Conservation (phyloP, 2,888 invertebrate species). For the Notodonta ziczac region DNA sequence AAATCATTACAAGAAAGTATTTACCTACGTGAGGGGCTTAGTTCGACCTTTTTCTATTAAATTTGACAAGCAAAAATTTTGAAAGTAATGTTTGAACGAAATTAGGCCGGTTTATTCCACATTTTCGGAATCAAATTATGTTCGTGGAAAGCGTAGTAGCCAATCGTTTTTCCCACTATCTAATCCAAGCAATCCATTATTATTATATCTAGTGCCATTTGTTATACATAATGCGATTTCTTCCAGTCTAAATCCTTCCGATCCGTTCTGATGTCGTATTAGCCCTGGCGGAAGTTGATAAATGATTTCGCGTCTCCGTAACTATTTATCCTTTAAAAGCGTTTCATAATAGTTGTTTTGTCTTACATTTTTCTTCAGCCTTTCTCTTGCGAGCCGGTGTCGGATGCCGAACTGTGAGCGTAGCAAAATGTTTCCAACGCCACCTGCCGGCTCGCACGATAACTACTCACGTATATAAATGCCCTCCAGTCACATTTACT, state of each 20-base stretch:
- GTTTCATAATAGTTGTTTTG: conserved; percentile 40
- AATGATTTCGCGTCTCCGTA: conserved; percentile 35
- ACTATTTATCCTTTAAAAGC: conserved; percentile 43
- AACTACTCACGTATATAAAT: conserved; percentile 58
- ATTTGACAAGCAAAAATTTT: not conserved
- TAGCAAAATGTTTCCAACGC: conserved; percentile 52
- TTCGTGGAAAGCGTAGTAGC: not conserved
- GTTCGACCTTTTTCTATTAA: not conserved
- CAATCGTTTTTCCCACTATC: not conserved
- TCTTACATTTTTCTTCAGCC: conserved; percentile 56
- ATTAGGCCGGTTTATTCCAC: not conserved
- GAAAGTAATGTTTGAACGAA: not conserved
- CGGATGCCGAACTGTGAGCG: conserved; percentile 31
- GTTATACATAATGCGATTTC: conserved; percentile 6
- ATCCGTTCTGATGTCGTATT: conserved; percentile 32
- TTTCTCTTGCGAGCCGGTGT: conserved; percentile 43
- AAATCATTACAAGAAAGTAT: not conserved
- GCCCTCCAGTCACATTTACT: conserved; percentile 66
- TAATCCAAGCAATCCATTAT: no score
- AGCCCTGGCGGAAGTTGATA: conserved; percentile 40
- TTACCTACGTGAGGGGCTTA: not conserved
- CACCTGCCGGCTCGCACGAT: conserved; percentile 69
- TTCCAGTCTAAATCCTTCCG: conserved; percentile 16
- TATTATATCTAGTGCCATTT: not conserved
- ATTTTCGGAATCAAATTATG: not conserved